phyloP scores from a whole-genome alignment of 2,113 vertebrate genomes.

The Peromyscus maniculatus region DNA sequence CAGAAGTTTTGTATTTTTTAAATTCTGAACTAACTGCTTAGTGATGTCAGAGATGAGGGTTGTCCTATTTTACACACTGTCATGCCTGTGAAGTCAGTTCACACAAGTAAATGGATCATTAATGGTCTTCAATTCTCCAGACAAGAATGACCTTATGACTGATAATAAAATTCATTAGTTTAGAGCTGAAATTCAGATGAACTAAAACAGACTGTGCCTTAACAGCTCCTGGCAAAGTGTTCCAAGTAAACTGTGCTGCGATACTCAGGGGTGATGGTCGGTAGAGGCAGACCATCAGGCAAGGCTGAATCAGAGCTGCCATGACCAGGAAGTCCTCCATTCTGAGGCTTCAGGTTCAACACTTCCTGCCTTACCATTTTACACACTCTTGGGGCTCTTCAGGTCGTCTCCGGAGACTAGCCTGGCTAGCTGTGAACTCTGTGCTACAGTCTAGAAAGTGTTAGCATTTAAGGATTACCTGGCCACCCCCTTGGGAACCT shows the following conservation, averaged over 20 bases:
- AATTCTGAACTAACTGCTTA: background rate
- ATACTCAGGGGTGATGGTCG: background rate
- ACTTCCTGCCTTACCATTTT: background rate
- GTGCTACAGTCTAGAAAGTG: constrained; percentile 97
- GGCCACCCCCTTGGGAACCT: no score
- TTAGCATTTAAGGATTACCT: no score
- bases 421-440: constrained; percentile 98
- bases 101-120: background rate
- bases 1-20: background rate
- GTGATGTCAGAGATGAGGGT: background rate
- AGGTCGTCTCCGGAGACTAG: constrained; percentile 96
- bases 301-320: background rate
- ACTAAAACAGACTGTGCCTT: background rate
- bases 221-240: background rate
- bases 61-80: background rate
- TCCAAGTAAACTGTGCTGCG: background rate
- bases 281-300: background rate
- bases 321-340: background rate
- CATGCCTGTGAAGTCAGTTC: background rate
- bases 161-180: background rate
- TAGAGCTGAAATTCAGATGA: background rate
- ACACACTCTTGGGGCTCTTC: constrained; percentile 76
- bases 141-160: background rate
- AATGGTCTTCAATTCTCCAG: background rate
- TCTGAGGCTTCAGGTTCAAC: background rate